phyloP scores from a whole-genome alignment of 2,797 vertebrate genomes.

The Orientallactaga sibirica region DNA sequence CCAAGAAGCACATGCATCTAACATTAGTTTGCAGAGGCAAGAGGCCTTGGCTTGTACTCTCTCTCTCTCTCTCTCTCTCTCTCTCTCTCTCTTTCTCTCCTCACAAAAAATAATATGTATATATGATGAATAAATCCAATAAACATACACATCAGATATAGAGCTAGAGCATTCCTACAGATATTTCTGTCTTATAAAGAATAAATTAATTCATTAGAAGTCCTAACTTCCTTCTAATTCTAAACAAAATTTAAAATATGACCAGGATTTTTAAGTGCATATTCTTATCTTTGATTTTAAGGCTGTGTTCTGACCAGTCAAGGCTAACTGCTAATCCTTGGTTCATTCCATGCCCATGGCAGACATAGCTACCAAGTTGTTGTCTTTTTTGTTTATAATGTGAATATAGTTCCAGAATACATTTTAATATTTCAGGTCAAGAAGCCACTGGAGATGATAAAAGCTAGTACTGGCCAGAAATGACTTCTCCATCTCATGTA shows the following conservation, averaged over 20 bases:
- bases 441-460: neutral
- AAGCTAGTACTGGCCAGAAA: neutral
- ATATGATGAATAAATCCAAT: no score
- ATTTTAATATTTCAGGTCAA: no score
- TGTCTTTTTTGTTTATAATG: neutral
- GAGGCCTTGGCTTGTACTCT: no score
- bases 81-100: no score
- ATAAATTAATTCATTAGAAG: neutral
- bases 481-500: neutral
- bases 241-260: neutral
- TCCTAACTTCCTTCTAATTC: neutral
- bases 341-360: accelerated
- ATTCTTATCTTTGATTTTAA: neutral
- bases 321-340: accelerated
- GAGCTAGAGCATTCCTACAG: accelerated
- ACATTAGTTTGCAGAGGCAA: no score
- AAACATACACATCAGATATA: neutral
- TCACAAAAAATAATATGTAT: no score
- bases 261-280: neutral
- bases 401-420: neutral
- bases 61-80: no score
- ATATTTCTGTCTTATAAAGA: neutral
- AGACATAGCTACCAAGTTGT: neutral
- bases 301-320: no score
- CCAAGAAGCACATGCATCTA: no score